Percentiles rank a stretch among this genome's conserved stretches.
Evolutionary conservation across 2,113 vertebrate species (phyloP).

Genomic region (Lichenostomus cassidix): DNA sequence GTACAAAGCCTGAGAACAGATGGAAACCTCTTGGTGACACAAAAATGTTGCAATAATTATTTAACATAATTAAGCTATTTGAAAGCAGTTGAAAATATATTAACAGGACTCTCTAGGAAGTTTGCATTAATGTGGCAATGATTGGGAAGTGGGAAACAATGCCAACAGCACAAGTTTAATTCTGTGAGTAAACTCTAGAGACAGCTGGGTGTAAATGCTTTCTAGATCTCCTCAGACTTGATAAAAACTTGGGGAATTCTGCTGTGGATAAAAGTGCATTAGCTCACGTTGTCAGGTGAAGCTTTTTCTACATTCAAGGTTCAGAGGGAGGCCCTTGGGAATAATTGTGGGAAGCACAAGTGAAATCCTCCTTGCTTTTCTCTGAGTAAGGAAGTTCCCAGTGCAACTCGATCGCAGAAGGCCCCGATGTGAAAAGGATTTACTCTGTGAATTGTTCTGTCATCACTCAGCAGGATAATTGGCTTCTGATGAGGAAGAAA

Average conservation of each 20-base stretch:
- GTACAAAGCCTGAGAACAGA: not conserved
- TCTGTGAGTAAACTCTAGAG: not conserved
- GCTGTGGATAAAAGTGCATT: not conserved
- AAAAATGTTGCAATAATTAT: not conserved
- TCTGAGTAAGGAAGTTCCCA: not conserved
- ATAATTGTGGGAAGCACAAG: not conserved
- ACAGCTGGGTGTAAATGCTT: not conserved
- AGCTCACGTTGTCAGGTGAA: not conserved
- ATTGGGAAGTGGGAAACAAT: not conserved
- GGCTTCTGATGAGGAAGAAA: not conserved
- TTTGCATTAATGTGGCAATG: not conserved
- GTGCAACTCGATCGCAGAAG: not conserved
- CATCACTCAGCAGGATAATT: slow-evolving; percentile 18
- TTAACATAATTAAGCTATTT: not conserved
- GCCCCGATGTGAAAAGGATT: not conserved
- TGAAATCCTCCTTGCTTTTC: not conserved
- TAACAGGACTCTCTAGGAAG: not conserved
- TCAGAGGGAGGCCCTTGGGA: not conserved
- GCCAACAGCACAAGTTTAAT: not conserved
- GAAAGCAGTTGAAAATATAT: not conserved
- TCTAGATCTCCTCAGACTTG: not conserved
- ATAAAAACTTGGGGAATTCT: not conserved
- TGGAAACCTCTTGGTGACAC: not conserved
- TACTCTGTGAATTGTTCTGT: slow-evolving; percentile 13
- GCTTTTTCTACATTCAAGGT: not conserved